These are phyloP conservation scores for Varanus komodoensis DNA, from an alignment of 2,113 vertebrate species.

Conservation along the genomic window DNA sequence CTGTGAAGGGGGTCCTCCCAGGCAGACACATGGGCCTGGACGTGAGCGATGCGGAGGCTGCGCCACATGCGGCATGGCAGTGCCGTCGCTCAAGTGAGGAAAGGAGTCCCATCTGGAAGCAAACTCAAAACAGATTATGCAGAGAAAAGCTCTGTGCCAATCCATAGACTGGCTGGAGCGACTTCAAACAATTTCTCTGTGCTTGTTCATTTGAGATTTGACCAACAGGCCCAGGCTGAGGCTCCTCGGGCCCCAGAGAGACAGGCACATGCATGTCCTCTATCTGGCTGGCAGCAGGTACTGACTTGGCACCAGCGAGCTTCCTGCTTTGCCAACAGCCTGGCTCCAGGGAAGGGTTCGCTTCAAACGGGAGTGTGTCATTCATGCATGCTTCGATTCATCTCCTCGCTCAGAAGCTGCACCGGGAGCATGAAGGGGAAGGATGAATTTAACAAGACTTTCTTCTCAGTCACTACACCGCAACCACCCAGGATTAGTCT, in stretches of 20 bases:
- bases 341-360: not conserved
- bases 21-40: constrained; percentile 47
- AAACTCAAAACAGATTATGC: not conserved
- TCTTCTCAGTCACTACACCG: not conserved
- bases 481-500: not conserved
- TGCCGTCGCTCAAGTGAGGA: constrained; percentile 14
- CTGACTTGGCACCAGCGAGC: constrained; percentile 9
- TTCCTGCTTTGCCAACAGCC: rapidly evolving
- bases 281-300: not conserved
- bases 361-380: not conserved
- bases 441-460: not conserved
- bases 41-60: not conserved
- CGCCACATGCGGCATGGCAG: rapidly evolving
- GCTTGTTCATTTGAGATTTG: not conserved
- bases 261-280: not conserved
- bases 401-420: rapidly evolving
- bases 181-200: not conserved
- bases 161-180: constrained; percentile 23
- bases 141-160: constrained; percentile 2
- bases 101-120: constrained; percentile 24
- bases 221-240: constrained; percentile 42
- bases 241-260: rapidly evolving
- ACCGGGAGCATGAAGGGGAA: rapidly evolving
- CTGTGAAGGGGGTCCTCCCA: constrained; percentile 30
- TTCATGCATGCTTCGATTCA: not conserved